These are phyloP conservation scores for Hiodon tergisus DNA, from an alignment of 2,113 vertebrate species.

Conservation along the genomic window DNA sequence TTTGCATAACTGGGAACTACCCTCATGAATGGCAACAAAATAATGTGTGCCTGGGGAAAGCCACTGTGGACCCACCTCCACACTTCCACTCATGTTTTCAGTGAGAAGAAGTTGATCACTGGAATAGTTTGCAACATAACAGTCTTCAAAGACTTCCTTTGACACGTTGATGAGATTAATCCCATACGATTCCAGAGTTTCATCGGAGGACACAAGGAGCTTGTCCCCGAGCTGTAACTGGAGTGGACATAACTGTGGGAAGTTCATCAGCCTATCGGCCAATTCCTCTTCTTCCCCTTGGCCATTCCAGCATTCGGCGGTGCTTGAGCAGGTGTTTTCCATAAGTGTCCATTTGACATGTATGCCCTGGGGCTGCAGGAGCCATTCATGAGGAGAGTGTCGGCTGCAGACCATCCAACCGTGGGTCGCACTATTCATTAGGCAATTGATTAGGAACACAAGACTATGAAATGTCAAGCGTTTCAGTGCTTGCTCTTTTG, in stretches of 20 bases:
- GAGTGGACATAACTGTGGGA: constrained; percentile 73
- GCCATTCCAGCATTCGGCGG: constrained; percentile 60
- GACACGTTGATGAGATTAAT: constrained; percentile 70
- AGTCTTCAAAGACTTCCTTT: constrained; percentile 63
- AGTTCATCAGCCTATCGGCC: constrained; percentile 5
- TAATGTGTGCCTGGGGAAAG: constrained; percentile 67
- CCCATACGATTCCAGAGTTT: constrained; percentile 59
- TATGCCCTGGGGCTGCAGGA: constrained; percentile 38
- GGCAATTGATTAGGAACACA: constrained; percentile 25
- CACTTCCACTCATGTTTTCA: constrained; percentile 50
- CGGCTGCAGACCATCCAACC: constrained; percentile 55
- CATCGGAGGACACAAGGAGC: constrained; percentile 63
- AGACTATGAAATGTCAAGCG: constrained; percentile 27
- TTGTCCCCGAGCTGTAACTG: constrained; percentile 71
- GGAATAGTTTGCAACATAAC: constrained; percentile 39
- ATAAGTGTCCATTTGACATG: constrained; percentile 64
- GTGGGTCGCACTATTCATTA: constrained; percentile 28
- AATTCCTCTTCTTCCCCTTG: constrained; percentile 4
- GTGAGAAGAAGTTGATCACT: constrained; percentile 58
- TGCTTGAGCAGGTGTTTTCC: constrained; percentile 58
- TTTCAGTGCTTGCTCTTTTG: constrained; percentile 35
- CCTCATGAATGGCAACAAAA: constrained; percentile 61
- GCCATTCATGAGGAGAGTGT: constrained; percentile 57
- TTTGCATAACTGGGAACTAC: constrained; percentile 52
- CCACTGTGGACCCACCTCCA: constrained; percentile 61